These are phyloP conservation scores for Pycnonotus jocosus DNA, from an alignment of 2,113 vertebrate genomes.

Conservation along the genomic window DNA sequence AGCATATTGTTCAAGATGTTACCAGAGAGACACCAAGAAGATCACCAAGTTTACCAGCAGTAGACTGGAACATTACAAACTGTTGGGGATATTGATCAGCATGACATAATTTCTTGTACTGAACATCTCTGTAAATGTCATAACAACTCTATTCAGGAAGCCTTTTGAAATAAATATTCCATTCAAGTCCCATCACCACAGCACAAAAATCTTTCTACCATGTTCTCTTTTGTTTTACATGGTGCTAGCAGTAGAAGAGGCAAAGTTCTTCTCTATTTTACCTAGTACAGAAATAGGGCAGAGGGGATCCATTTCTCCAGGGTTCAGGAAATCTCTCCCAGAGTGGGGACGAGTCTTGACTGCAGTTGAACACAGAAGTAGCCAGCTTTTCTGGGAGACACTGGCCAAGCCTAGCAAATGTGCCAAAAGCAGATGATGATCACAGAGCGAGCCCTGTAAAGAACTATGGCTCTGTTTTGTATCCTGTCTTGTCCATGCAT, in stretches of 20 bases:
- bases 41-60: background rate
- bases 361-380: background rate
- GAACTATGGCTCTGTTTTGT: background rate
- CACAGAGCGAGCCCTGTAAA: background rate
- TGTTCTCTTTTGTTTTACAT: background rate
- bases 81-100: background rate
- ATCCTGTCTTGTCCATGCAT: background rate
- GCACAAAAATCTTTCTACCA: background rate
- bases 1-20: background rate
- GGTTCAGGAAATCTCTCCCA: background rate
- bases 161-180: background rate
- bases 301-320: background rate
- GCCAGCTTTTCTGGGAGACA: background rate
- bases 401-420: background rate
- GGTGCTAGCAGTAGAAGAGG: background rate
- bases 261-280: background rate
- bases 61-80: background rate
- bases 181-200: background rate
- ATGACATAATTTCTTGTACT: background rate
- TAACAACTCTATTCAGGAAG: background rate
- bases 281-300: background rate
- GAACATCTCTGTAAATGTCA: background rate
- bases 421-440: background rate
- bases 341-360: background rate
- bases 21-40: background rate